phyloP scores from a whole-genome alignment of 2,888 invertebrate species.

The Halictus ligatus region DNA sequence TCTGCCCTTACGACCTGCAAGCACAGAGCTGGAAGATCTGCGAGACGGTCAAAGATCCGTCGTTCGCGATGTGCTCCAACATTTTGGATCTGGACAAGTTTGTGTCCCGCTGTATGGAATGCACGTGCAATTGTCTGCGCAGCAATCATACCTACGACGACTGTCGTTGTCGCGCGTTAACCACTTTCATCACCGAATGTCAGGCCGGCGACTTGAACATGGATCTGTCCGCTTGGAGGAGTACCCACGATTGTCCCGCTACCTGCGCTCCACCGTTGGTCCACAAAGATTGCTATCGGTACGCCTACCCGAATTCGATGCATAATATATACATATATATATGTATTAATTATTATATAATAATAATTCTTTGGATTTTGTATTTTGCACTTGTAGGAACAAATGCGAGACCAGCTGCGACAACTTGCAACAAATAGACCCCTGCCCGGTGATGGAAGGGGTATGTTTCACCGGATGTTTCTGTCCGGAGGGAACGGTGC shows the following conservation, averaged over 20 bases:
- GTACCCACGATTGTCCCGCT: conserved; percentile 89
- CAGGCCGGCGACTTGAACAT: conserved; percentile 87
- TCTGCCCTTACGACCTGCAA: conserved; percentile 87
- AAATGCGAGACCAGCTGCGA: conserved; percentile 92
- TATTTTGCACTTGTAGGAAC: conserved; percentile 62
- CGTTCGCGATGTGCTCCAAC: conserved; percentile 88
- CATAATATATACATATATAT: no score
- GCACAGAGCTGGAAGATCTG: conserved; percentile 89
- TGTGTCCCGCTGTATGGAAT: conserved; percentile 90
- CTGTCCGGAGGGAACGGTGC: conserved; percentile 91
- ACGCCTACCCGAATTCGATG: conserved; percentile 67
- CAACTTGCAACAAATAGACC: conserved; percentile 86
- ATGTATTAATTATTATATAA: no score
- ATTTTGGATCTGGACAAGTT: conserved; percentile 89
- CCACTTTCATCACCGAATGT: conserved; percentile 91
- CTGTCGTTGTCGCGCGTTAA: conserved; percentile 90
- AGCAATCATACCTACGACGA: conserved; percentile 80
- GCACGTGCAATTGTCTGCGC: conserved; percentile 90
- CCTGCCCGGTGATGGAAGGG: conserved; percentile 88
- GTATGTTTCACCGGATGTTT: conserved; percentile 94
- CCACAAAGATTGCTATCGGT: conserved; percentile 93
- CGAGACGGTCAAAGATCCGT: conserved; percentile 88
- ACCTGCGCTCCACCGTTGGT: conserved; percentile 91
- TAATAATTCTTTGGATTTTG: no score
- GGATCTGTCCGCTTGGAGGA: conserved; percentile 90